phyloP scores from a whole-genome alignment of 1,140 invertebrate species.

The Drosophila prosaltans region DNA sequence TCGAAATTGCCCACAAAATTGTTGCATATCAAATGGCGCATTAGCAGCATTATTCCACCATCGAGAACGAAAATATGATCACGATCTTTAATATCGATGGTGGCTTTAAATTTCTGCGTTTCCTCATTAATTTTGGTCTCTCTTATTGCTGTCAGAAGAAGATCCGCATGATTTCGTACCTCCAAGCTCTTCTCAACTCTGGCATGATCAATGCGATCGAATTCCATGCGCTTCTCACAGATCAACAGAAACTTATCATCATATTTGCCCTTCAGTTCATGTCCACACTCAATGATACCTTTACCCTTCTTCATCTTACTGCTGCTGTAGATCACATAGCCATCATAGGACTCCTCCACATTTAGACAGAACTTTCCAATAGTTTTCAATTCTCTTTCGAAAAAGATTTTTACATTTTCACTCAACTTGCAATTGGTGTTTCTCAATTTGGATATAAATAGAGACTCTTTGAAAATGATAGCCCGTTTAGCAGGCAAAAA shows the following conservation, averaged over 20 bases:
- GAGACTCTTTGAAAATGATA: constrained; percentile 62
- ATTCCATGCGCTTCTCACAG: constrained; percentile 71
- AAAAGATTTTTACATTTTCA: constrained; percentile 66
- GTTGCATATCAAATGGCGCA: constrained; percentile 68
- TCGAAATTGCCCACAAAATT: constrained; percentile 69
- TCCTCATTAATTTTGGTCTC: constrained; percentile 72
- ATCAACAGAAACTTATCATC: constrained; percentile 73
- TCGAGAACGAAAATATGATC: constrained; percentile 71
- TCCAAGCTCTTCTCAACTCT: constrained; percentile 64
- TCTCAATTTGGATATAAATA: constrained; percentile 62
- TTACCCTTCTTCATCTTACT: constrained; percentile 72
- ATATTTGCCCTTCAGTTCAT: constrained; percentile 72
- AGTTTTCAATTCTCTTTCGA: constrained; percentile 69
- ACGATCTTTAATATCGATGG: constrained; percentile 71
- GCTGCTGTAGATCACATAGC: constrained; percentile 71
- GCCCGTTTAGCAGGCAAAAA: constrained; percentile 64
- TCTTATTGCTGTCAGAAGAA: constrained; percentile 56
- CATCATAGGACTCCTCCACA: constrained; percentile 71
- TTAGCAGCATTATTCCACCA: constrained; percentile 71
- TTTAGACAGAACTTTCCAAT: constrained; percentile 69
- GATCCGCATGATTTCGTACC: constrained; percentile 62
- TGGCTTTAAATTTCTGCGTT: constrained; percentile 67
- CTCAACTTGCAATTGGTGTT: constrained; percentile 69
- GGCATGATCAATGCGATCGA: constrained; percentile 70
- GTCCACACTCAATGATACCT: constrained; percentile 60